A percentile compares a stretch with the other conserved stretches of the same genome.
These are phyloP conservation scores for Pterobdella sp. DNA, from an alignment of 2,888 invertebrate species.

Conservation along the genomic window DNA sequence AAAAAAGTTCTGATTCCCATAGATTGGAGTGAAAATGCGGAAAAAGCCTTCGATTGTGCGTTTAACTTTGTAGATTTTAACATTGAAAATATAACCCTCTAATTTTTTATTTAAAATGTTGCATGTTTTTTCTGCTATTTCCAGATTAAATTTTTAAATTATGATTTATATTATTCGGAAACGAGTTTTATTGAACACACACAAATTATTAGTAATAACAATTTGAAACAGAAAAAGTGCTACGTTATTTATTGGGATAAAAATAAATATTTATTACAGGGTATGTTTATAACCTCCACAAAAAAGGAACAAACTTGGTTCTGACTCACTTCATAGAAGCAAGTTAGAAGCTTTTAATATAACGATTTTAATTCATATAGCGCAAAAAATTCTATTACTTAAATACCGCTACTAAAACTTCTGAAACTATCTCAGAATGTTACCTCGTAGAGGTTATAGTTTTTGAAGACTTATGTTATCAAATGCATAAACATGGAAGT, in stretches of 20 bases:
- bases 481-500: too few relatives aligned
- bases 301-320: conserved; percentile 33
- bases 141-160: conserved; percentile 2
- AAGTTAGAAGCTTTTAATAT: conserved; percentile 29
- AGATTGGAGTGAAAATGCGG: conserved; percentile 38
- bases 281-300: conserved; percentile 36
- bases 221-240: background rate
- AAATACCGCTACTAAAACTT: too few relatives aligned
- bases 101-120: conserved; percentile 4
- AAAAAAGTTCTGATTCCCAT: conserved; percentile 36
- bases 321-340: conserved; percentile 37
- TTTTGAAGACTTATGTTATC: too few relatives aligned
- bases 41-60: conserved; percentile 38
- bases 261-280: conserved; percentile 29
- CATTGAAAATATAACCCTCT: background rate
- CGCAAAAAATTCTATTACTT: too few relatives aligned
- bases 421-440: background rate
- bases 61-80: background rate
- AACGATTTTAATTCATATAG: background rate
- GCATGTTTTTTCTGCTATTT: background rate
- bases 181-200: too few relatives aligned
- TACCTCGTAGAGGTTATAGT: background rate
- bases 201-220: background rate
- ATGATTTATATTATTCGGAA: background rate
- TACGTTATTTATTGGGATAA: background rate